Evolutionary conservation across 2,888 invertebrate genomes (phyloP), one percentile per base, ranked within the genome.

Genomic region (Lutraria lutraria): DNA sequence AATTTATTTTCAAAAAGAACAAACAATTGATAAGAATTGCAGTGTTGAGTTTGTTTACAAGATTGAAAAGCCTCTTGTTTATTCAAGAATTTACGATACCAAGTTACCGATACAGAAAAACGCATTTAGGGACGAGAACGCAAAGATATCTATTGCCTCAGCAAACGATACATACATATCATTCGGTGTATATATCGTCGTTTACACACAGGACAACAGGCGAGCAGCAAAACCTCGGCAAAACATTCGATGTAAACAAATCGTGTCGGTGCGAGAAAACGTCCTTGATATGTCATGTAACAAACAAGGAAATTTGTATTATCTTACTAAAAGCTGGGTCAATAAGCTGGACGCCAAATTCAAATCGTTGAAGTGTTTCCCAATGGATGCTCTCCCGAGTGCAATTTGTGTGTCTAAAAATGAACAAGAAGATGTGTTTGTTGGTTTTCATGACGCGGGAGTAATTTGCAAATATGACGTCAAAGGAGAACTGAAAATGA

Each of bases 181-280:
- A 3, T 90, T 90, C 80, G 86, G 90, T 56, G 89, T 89, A 63
- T 92, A 92, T 34, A 92, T 92, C 10, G 54, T 92, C 19, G 76
- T 81, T 6, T 90, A 92, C 68, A 84, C 90, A 21, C 80, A 89
- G 1, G 91, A 91, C 72, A 90, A 56, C 82, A 76, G 91, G 81
- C 81, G 90, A 53, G 68, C 68, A 25, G 53, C 43, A 12, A 92
- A 88, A 52, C 83, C 81, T n/a, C 84, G 88, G 34, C 79, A 79
- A 21, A 89, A 89, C 54, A 83, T 90, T 10, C 63, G 86, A 13
- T 90, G 83, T 43, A 81, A 60, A 2, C 76, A 80, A 4, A 85
- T 90, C 34, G 82, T 89, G 31, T 84, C 87, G 4, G 92, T 92
- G 2, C 31, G 90, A 19, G 89, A 90, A 43, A 92, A 90, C 34